Percentiles rank a stretch among this genome's conserved stretches.
phyloP scores from a whole-genome alignment of 2,113 vertebrate species.

The Tylochromis polylepis region DNA sequence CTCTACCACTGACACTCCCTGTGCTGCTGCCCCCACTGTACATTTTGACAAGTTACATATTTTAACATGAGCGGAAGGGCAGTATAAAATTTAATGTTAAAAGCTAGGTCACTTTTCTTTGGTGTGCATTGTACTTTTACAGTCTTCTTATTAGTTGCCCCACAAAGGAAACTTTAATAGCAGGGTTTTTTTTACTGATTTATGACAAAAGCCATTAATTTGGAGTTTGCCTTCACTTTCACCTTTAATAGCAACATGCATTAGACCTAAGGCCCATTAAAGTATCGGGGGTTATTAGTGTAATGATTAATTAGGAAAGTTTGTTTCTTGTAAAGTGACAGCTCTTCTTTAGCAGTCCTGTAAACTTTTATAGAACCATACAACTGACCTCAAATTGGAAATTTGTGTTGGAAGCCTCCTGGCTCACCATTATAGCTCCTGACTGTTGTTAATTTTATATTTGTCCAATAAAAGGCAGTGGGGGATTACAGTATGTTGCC shows the following conservation, averaged over 20 bases:
- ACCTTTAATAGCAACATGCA: constrained; percentile 57
- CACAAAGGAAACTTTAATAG: constrained; percentile 63
- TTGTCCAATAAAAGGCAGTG: constrained; percentile 89
- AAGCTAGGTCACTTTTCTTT: constrained; percentile 64
- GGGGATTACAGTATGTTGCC: constrained; percentile 58
- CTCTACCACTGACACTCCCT: constrained; percentile 12
- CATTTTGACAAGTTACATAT: constrained; percentile 60
- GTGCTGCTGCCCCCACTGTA: constrained; percentile 33
- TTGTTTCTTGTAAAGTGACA: constrained; percentile 76
- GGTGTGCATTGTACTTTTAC: constrained; percentile 65
- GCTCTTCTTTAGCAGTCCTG: constrained; percentile 79
- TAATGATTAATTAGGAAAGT: constrained; percentile 77
- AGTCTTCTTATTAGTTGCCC: constrained; percentile 65
- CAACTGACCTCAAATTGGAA: constrained; percentile 92
- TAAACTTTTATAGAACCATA: constrained; percentile 93
- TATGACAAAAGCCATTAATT: constrained; percentile 70
- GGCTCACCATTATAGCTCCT: constrained; percentile 77
- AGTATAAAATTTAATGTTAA: constrained; percentile 62
- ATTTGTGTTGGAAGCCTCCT: constrained; percentile 86
- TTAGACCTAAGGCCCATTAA: constrained; percentile 45
- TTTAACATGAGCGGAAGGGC: constrained; percentile 50
- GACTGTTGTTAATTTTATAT: constrained; percentile 97
- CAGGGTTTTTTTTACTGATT: constrained; percentile 62
- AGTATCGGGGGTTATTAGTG: constrained; percentile 64
- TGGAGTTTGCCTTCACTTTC: constrained; percentile 33